phyloP scores from a whole-genome alignment of 2,797 vertebrate species.

The Rhynchonycteris naso region DNA sequence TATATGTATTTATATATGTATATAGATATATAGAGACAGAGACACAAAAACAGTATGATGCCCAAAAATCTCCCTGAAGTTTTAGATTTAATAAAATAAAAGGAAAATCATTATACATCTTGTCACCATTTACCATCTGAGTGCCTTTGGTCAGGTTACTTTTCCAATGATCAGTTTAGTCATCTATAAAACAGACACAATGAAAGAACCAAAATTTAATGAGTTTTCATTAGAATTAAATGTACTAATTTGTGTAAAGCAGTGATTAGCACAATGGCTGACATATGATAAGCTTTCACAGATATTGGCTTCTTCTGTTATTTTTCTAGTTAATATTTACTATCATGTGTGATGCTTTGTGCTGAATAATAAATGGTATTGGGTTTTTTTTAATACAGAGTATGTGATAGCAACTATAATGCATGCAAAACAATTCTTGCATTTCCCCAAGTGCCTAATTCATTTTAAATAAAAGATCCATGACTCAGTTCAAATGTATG shows the following conservation, averaged over 20 bases:
- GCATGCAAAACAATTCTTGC: background rate
- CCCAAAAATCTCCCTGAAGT: background rate
- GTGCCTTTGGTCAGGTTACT: background rate
- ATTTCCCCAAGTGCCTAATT: constrained; percentile 46
- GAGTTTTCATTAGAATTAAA: background rate
- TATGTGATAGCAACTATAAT: background rate
- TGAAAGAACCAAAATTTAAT: background rate
- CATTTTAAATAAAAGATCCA: constrained; percentile 51
- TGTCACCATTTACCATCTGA: background rate
- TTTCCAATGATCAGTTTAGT: background rate
- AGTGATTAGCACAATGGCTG: background rate
- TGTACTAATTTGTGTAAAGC: background rate
- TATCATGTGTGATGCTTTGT: background rate
- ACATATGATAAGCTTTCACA: background rate
- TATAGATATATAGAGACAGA: background rate
- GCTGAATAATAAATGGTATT: background rate
- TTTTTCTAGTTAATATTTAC: background rate
- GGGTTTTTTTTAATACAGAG: background rate
- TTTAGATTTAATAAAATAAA: constrained; percentile 31
- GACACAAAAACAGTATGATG: background rate
- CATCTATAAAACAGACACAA: background rate
- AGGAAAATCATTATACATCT: background rate
- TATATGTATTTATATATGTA: too few species aligned
- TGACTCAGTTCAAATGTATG: constrained; percentile 32
- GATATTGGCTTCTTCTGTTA: background rate